A percentile compares a stretch with the other conserved stretches of the same genome.
Conservation (phyloP, 1,140 invertebrate species). For the Argopecten irradians region DNA sequence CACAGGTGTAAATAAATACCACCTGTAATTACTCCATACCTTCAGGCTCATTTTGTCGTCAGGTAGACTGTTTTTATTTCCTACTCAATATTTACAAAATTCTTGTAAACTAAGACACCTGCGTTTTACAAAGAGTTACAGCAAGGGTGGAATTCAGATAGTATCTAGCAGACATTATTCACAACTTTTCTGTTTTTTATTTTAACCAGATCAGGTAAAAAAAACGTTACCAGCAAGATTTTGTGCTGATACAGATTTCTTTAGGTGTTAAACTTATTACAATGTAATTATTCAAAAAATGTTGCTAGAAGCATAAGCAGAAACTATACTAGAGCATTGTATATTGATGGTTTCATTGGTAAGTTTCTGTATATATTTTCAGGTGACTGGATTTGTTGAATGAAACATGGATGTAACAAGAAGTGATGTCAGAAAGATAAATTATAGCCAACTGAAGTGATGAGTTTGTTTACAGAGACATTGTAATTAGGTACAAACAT, state of each 20-base stretch:
- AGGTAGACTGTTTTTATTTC: neutral
- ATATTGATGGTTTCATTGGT: neutral
- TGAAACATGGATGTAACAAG: neutral
- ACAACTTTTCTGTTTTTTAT: neutral
- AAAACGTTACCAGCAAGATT: neutral
- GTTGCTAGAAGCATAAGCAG: neutral
- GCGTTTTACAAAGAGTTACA: neutral
- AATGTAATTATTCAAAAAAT: neutral
- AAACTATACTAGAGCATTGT: neutral
- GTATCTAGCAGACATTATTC: neutral
- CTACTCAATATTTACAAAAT: neutral
- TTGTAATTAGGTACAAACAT: neutral
- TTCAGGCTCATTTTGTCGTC: neutral
- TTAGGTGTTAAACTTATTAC: neutral
- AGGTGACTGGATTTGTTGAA: neutral
- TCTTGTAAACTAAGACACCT: neutral
- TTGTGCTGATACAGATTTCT: neutral
- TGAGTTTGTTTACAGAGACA: neutral
- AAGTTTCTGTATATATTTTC: neutral
- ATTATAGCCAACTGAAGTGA: neutral
- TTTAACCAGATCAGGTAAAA: neutral
- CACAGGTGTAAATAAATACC: conserved; percentile 15
- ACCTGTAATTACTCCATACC: neutral
- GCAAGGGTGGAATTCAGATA: neutral
- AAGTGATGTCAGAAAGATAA: neutral